Evolutionary conservation across 2,888 invertebrate genomes (phyloP).

Genomic region (Hypena proboscidalis): DNA sequence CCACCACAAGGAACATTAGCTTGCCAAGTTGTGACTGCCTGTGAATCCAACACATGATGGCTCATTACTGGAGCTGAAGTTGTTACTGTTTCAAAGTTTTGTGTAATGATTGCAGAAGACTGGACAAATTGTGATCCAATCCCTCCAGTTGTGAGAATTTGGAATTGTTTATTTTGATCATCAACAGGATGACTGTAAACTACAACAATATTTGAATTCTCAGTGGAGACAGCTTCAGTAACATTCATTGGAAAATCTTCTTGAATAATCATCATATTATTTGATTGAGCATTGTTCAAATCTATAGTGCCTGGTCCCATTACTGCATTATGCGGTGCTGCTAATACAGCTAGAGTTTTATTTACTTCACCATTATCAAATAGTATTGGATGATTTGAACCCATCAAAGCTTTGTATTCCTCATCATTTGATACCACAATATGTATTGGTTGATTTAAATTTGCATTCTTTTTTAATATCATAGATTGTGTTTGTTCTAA

Average conservation of each 20-base stretch:
- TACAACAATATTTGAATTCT: constrained; percentile 87
- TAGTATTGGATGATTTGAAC: constrained; percentile 75
- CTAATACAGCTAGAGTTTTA: constrained; percentile 72
- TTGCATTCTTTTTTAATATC: constrained; percentile 61
- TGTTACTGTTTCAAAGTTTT: constrained; percentile 73
- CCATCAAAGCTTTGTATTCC: constrained; percentile 77
- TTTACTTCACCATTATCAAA: constrained; percentile 70
- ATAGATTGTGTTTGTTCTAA: constrained; percentile 51
- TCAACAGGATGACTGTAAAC: constrained; percentile 87
- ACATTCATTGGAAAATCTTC: constrained; percentile 86
- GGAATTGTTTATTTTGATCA: constrained; percentile 83
- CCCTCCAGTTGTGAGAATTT: constrained; percentile 72
- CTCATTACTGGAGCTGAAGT: constrained; percentile 78
- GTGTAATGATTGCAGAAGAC: constrained; percentile 71
- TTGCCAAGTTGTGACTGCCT: constrained; percentile 66
- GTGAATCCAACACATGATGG: constrained; percentile 64
- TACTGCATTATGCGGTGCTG: constrained; percentile 58
- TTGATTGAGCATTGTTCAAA: constrained; percentile 81
- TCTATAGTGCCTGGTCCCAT: constrained; percentile 64
- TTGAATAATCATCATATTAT: constrained; percentile 87
- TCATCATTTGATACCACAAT: constrained; percentile 82
- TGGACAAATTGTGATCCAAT: constrained; percentile 71
- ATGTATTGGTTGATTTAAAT: constrained; percentile 72
- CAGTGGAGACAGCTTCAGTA: constrained; percentile 71
- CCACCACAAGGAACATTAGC: constrained; percentile 51